Evolutionary conservation across 2,797 vertebrate species (phyloP).

Genomic region (Borostomias antarcticus): DNA sequence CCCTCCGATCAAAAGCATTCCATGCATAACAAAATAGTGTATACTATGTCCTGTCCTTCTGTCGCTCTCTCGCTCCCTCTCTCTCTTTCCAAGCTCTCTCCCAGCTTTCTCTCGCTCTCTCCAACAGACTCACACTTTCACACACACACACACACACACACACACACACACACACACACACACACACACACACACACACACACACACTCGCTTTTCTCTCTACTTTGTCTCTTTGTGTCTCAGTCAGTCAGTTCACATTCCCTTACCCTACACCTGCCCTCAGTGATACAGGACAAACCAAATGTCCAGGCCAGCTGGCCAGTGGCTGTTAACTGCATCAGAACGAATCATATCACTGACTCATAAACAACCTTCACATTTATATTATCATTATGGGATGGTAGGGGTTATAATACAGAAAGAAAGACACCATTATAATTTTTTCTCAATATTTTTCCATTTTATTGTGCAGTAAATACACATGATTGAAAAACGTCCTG

Average conservation of each 20-base stretch:
- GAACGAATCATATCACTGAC: too few species aligned
- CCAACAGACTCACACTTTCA: background rate
- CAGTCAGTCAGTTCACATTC: too few species aligned
- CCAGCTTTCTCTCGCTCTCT: background rate
- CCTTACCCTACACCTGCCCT: too few species aligned
- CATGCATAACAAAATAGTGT: constrained; percentile 80
- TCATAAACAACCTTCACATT: too few species aligned
- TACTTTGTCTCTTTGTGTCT: too few species aligned
- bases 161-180: constrained; percentile 42
- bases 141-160: constrained; percentile 11
- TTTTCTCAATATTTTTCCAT: constrained; percentile 30
- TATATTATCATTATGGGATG: background rate
- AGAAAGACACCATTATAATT: constrained; percentile 12
- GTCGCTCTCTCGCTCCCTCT: background rate
- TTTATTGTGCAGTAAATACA: constrained; percentile 56
- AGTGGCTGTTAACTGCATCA: too few species aligned
- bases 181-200: constrained; percentile 7
- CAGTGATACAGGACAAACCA: too few species aligned
- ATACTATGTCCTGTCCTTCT: constrained; percentile 67
- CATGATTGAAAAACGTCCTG: constrained; percentile 36
- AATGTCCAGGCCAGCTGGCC: too few species aligned
- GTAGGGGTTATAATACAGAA: constrained; percentile 2
- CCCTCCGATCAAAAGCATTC: constrained; percentile 85
- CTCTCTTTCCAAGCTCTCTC: background rate
- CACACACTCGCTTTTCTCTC: background rate